A percentile compares a stretch with the other conserved stretches of the same genome.
phyloP scores from a whole-genome alignment of 2,797 vertebrate genomes.

The Trachops cirrhosus region DNA sequence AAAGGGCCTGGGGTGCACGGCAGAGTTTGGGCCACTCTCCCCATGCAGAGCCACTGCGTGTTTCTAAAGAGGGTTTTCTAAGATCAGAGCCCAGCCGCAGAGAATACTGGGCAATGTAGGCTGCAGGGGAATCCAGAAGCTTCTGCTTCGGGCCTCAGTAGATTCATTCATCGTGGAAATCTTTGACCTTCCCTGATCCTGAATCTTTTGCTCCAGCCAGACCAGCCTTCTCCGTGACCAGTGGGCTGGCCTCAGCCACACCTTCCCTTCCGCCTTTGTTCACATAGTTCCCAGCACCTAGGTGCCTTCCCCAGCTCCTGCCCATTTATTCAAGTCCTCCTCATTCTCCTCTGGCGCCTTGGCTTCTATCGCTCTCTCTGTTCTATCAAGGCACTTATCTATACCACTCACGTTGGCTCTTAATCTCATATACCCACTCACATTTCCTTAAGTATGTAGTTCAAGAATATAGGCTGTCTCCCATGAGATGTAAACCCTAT shows the following conservation, averaged over 20 bases:
- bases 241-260: not conserved
- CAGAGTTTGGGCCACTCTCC: not conserved
- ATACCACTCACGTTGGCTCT: not conserved
- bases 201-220: not conserved
- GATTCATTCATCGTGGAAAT: not conserved
- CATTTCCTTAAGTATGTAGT: not conserved
- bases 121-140: not conserved
- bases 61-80: not conserved
- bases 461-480: not conserved
- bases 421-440: not conserved
- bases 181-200: not conserved
- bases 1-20: not conserved
- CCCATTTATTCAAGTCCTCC: not conserved
- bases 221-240: not conserved
- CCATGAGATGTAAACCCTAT: not conserved
- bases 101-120: not conserved
- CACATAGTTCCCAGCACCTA: not conserved
- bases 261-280: not conserved
- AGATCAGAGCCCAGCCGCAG: not conserved
- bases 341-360: not conserved
- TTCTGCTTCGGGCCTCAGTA: not conserved
- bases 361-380: not conserved
- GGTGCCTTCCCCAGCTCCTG: not conserved
- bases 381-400: not conserved
- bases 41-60: not conserved